These are phyloP conservation scores for sheep (Ovis aries) DNA, from an alignment of 2,113 vertebrate species.

Conservation along the genomic window ARS-UI_Ramb_v3.0 NC_056054.1:271580501-271581000, in stretches of 20 bases:
- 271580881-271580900: not conserved
- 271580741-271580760: not conserved
- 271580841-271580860: not conserved
- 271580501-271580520: not conserved
- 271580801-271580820: not conserved
- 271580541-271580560: rapidly evolving
- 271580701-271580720: not conserved
- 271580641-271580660: not conserved
- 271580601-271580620: not conserved
- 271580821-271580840: not conserved
- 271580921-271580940: rapidly evolving
- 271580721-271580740: not conserved
- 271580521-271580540: not conserved
- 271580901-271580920: not conserved
- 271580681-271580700: no score
- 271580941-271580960: not conserved
- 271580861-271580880: not conserved
- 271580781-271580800: not conserved
- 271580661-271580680: rapidly evolving
- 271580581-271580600: not conserved
- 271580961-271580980: not conserved
- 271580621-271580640: not conserved
- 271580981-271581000: not conserved
- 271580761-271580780: not conserved
- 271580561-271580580: not conserved